Evolutionary conservation across 2,113 vertebrate species (phyloP), one percentile per base, ranked within the genome.

Genomic region (Macheiramphus alcinus): DNA sequence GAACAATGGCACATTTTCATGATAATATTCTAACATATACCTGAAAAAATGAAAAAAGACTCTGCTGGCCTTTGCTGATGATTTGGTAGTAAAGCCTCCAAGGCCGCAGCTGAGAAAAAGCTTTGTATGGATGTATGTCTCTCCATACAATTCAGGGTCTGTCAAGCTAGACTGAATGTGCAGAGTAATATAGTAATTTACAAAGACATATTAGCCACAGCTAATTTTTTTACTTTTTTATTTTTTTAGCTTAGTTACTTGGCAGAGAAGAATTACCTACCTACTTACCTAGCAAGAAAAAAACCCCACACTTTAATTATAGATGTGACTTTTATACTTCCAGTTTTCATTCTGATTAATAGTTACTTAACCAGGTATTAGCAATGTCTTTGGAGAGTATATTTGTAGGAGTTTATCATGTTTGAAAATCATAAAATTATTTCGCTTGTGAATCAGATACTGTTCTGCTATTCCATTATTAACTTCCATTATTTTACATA

Each of bases 61-160:
- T 11, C 2, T 56, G 23, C 2, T 43, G 11, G 2, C 9, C 14
- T 90, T 75, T 75, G 20, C 23, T 38, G 22, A 31, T 10, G 18
- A 45, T 71, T 81, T 87, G 0, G 2, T 55, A 4, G 9, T 59
- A 66, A 50, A 5, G 26, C 32, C 3, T 47, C 38, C n/a, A 59
- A 43, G 14, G 6, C 7, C 0, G 0, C 17, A 71, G 5, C 6
- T 48, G 34, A 85, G 22, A 72, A 79, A 92, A 75, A 45, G 8
- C 7, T 59, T 45, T 50, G 2, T 31, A n/a, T 50, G 32, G 9
- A 17, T 79, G 3, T 32, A 38, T 1, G 0, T 18, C 9, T 74
- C 2, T 58, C 59, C 1, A 6, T 73, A 76, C 7, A 52, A 47
- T 23, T 52, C 43, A 61, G 16, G 4, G 16, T 65, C 32, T 65